phyloP scores from a whole-genome alignment of 2,888 invertebrate genomes.

The Apamea monoglypha region DNA sequence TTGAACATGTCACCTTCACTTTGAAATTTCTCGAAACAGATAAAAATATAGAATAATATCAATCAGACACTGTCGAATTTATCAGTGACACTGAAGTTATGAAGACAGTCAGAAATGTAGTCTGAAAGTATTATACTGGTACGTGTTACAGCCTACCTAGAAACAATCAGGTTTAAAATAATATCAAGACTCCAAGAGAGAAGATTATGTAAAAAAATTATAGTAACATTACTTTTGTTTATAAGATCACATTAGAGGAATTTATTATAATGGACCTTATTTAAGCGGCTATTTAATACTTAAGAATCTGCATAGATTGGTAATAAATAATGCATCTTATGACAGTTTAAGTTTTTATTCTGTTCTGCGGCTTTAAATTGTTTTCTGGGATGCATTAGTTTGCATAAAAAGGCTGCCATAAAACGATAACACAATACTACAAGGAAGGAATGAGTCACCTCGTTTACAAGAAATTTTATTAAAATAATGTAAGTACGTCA shows the following conservation, averaged over 20 bases:
- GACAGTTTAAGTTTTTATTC: background rate
- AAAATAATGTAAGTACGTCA: background rate
- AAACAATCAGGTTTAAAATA: background rate
- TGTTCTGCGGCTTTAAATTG: background rate
- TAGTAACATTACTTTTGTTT: background rate
- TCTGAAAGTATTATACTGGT: constrained; percentile 4
- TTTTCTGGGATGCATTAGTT: constrained; percentile 6
- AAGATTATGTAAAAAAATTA: no score
- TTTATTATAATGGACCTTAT: background rate
- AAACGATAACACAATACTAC: background rate
- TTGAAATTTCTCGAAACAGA: constrained; percentile 38
- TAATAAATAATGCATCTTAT: background rate
- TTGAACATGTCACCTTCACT: constrained; percentile 15
- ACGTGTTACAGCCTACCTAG: background rate
- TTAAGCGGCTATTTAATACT: background rate
- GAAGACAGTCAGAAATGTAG: background rate
- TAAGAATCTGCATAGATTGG: background rate
- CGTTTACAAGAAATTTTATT: background rate
- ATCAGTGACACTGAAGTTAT: constrained; percentile 17
- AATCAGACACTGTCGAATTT: constrained; percentile 14
- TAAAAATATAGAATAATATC: constrained; percentile 31
- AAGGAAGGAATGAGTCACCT: constrained; percentile 1
- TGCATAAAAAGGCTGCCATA: constrained; percentile 1
- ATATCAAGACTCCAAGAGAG: no score
- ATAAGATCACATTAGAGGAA: background rate